Base-by-base conservation (phyloP, 2,888 invertebrate species). In the Heliothis peltigera region DNA sequence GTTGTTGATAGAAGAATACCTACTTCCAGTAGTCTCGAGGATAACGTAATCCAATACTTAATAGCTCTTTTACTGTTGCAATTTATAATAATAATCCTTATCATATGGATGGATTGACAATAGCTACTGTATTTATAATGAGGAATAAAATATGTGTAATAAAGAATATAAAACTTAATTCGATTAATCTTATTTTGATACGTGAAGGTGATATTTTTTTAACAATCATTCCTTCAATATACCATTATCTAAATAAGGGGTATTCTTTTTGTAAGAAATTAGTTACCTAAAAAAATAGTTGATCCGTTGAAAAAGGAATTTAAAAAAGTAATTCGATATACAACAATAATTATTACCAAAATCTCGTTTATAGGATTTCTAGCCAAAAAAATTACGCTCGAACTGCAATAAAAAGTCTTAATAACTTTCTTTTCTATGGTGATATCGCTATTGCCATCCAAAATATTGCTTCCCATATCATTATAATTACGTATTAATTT, bases 41-140 rank as follows among this genome's bases (percentile, higher is more conserved):
- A 75, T 75, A 75, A 49, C 10, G 62, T 69, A 75, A 70, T 57
- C 42, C 56, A 46, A 62, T n/a, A 71, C 46, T 35, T 51, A 60
- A 58, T 39, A 43, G 15, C 15, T 43, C 15, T 39, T 43, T 46
- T 54, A 75, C 54, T n/a, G 12, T 51, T 39, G 39, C 39, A 51
- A 39, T 64, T 53, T 63, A 25, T 4, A 4, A 25, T 25, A 4
- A 39, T 39, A 48, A 44, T 48, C 4, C 43, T 54, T 46, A 62
- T 43, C 62, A 39, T 28, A n/a, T 15, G 32, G 42, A 70, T 32
- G 12, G 8, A 28, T 53, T 61, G 28, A 3, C 6, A 42, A 21
- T 15, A 28, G 54, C 71, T 75, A 58, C 63, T 55, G 54, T 52
- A 44, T 47, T 70, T 51, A 70, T 61, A 25, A 39, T n/a, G 32